Base-by-base conservation (phyloP, 2,113 vertebrate genomes). In the Egretta garzetta region DNA sequence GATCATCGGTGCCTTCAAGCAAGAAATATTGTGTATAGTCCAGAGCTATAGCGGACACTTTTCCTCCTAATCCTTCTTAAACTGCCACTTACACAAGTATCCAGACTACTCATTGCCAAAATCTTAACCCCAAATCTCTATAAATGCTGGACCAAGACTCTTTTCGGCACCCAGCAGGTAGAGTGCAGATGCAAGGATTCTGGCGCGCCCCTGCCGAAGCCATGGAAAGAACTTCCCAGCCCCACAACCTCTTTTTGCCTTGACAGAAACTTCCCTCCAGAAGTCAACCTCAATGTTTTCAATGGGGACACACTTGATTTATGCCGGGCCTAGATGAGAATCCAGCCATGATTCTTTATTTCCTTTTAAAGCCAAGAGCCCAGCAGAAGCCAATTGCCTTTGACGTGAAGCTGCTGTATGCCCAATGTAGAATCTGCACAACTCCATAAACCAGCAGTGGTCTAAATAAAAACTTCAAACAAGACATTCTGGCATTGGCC, bases 381-480 rank as follows among this genome's bases (percentile, higher is more conserved):
- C 80, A 80, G 94, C 83, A 79, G 80, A 90, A 91, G 97, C 88
- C 96, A 96, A 94, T 66, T 93, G 89, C 95, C 49, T 96, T 64
- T 84, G 94, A 96, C 20, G 7, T 20, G 68, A 90, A 96, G 82
- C 82, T 93, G 97, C 92, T 97, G 88, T 74, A 80, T 73, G 84
- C 64, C 92, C 91, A 97, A 94, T 7, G 15, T 56, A 95, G 96
- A 97, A 96, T 96, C 89, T 93, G 91, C 83, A 91, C 71, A 97
- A 95, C 90, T 97, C 80, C 88, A 86, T 95, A 96, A 94, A 96
- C 92, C 93, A 91, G 95, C 85, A 96, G 89, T 95, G 91, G 74
- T 85, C 97, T 96, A 97, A 97, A 98, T 97, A 97, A 97, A 97
- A 98, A 96, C 79, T 96, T 97, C 83, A 96, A 97, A 88, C 50